These are phyloP conservation scores for Oostethus manadensis DNA, from an alignment of 2,113 vertebrate genomes.

Conservation along the genomic window DNA sequence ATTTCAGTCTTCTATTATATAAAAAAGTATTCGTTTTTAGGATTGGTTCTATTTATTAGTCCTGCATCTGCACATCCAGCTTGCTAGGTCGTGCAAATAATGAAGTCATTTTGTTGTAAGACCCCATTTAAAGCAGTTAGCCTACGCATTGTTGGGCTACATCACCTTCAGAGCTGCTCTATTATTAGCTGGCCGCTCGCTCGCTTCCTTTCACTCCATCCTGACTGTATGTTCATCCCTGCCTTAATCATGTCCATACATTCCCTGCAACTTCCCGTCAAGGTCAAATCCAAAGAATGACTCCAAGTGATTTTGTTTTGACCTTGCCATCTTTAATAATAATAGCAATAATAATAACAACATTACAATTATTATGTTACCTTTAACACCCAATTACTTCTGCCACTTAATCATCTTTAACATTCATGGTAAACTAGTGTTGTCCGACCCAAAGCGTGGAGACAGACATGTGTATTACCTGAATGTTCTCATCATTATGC, in stretches of 20 bases:
- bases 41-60: background rate
- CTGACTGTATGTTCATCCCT: constrained; percentile 57
- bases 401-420: constrained; percentile 56
- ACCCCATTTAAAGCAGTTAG: constrained; percentile 48
- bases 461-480: background rate
- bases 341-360: too few species aligned
- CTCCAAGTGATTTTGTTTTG: constrained; percentile 37
- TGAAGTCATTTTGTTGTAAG: constrained; percentile 37
- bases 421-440: background rate
- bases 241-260: constrained; percentile 37
- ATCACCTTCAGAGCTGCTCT: constrained; percentile 58
- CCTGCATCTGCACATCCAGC: constrained; percentile 14
- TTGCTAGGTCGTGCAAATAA: constrained; percentile 23
- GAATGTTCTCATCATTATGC: constrained; percentile 22
- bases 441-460: too few species aligned
- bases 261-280: constrained; percentile 41
- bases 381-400: too few species aligned
- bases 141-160: constrained; percentile 49
- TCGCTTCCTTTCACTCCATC: constrained; percentile 67
- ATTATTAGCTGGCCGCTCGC: constrained; percentile 63
- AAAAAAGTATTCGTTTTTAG: background rate
- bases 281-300: constrained; percentile 31
- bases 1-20: constrained; percentile 12
- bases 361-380: too few species aligned
- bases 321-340: constrained; percentile 11